A percentile compares a stretch with the other conserved stretches of the same genome.
These are phyloP conservation scores for Dipodomys stephensi DNA, from an alignment of 2,113 vertebrate genomes.

Conservation along the genomic window DNA sequence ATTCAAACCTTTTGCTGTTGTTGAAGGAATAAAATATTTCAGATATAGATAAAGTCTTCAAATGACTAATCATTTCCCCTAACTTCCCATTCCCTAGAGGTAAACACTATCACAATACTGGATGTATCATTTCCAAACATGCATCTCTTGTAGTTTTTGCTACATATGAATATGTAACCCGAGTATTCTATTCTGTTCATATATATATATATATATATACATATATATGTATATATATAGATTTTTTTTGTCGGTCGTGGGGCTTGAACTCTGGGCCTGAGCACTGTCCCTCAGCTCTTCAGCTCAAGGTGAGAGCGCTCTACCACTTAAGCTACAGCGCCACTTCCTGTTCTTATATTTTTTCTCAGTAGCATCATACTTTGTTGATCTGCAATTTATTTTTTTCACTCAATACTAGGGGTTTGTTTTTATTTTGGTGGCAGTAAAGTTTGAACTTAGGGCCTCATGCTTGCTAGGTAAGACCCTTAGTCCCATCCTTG, in stretches of 20 bases:
- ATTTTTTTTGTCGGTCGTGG: too few relatives aligned
- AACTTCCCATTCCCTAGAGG: not conserved
- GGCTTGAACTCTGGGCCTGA: too few relatives aligned
- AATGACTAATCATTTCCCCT: not conserved
- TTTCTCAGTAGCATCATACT: not conserved
- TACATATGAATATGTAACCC: not conserved
- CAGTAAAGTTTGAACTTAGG: too few relatives aligned
- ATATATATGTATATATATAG: too few relatives aligned
- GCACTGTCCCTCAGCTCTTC: too few relatives aligned
- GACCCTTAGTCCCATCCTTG: too few relatives aligned
- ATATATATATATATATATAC: not conserved
- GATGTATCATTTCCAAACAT: not conserved
- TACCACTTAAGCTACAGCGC: not conserved
- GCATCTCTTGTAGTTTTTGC: not conserved
- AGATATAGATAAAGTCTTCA: not conserved
- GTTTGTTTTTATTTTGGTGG: too few relatives aligned
- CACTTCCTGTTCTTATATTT: not conserved
- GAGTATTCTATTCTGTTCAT: not conserved
- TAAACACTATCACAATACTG: not conserved
- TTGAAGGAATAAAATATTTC: conserved; percentile 41
- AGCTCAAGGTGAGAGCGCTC: too few relatives aligned
- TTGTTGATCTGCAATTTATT: not conserved
- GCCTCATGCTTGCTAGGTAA: too few relatives aligned
- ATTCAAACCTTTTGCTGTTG: conserved; percentile 28
- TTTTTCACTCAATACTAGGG: not conserved